A percentile compares a stretch with the other conserved stretches of the same genome.
These are phyloP conservation scores for Protomyctophum bolini DNA, from an alignment of 2,113 vertebrate genomes.

Conservation along the genomic window DNA sequence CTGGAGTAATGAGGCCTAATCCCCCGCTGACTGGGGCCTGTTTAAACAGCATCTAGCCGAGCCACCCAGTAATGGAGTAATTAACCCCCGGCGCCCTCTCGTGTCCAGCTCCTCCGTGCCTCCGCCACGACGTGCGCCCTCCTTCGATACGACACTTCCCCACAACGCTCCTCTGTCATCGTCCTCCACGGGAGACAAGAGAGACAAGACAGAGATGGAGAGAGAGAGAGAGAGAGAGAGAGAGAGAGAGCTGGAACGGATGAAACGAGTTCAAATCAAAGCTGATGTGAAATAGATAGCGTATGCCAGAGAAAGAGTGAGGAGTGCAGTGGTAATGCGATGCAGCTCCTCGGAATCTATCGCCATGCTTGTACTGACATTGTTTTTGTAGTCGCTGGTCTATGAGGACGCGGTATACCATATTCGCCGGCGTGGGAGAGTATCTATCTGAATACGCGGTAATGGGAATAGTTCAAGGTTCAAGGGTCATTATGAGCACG, in stretches of 20 bases:
- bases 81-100: constrained; percentile 89
- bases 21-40: constrained; percentile 88
- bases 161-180: constrained; percentile 27
- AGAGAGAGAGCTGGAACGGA: constrained; percentile 12
- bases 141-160: constrained; percentile 12
- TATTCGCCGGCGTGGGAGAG: neutral
- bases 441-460: constrained; percentile 36
- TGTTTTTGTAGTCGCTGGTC: constrained; percentile 39
- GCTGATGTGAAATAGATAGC: constrained; percentile 18
- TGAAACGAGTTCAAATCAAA: constrained; percentile 35
- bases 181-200: constrained; percentile 7
- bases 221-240: constrained; percentile 26
- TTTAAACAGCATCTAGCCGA: constrained; percentile 88
- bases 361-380: constrained; percentile 28
- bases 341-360: constrained; percentile 7
- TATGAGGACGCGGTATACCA: constrained; percentile 21
- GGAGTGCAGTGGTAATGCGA: constrained; percentile 28
- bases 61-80: constrained; percentile 98
- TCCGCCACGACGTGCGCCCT: constrained; percentile 9
- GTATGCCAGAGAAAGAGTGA: constrained; percentile 18
- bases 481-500: constrained; percentile 52
- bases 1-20: constrained; percentile 99
- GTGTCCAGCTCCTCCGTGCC: constrained; percentile 51
- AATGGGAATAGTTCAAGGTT: constrained; percentile 53
- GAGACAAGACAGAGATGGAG: constrained; percentile 9